Base-by-base conservation (phyloP, 2,113 vertebrate species). In the Percopsis transmontana region DNA sequence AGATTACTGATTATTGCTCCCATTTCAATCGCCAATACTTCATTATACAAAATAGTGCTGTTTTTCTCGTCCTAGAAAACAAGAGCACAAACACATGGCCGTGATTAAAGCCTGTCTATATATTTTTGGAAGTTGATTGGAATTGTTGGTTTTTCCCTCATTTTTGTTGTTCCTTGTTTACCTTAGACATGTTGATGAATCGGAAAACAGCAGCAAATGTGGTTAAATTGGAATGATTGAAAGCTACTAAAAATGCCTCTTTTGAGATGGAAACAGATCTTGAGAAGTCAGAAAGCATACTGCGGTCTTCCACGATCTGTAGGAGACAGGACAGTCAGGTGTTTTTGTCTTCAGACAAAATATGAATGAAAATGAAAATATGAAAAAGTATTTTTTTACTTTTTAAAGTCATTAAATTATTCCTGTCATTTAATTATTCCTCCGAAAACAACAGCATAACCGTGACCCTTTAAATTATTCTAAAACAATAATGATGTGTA, bases 11-110 rank as follows among this genome's bases (percentile, higher is more conserved):
- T 73, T 0, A 0, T 0, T 2, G n/a, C 0, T 66, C 87, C 90
- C 90, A 91, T 89, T 20, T 91, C 85, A 24, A 92, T 41, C 1
- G 80, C 87, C 41, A 89, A 13, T 16, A 90, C 77, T 24, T 84
- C 65, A 48, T 81, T 2, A 3, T 53, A 58, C 39, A 90, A 72
- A 62, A 89, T 23, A 1, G 9, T 70, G 52, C 79, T 85, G 53
- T 86, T 81, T 0, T 12, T 14, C 15, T 60, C 55, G 68, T 90
- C 88, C 90, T 91, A 41, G 42, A 67, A 68, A 41, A 58, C 1
- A 58, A 62, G 1, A n/a, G 0, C n/a, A 63, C 1, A 21, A 41
- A 21, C 1, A 41, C 15, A 70, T 53, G 20, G 27, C 1, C 40
- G 15, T 2, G 21, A 57, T 10, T 9, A 57, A 41, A 12, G n/a